A percentile compares a stretch with the other conserved stretches of the same genome.
Conservation (phyloP, 2,113 vertebrate species). For the Hippocampus comes region DNA sequence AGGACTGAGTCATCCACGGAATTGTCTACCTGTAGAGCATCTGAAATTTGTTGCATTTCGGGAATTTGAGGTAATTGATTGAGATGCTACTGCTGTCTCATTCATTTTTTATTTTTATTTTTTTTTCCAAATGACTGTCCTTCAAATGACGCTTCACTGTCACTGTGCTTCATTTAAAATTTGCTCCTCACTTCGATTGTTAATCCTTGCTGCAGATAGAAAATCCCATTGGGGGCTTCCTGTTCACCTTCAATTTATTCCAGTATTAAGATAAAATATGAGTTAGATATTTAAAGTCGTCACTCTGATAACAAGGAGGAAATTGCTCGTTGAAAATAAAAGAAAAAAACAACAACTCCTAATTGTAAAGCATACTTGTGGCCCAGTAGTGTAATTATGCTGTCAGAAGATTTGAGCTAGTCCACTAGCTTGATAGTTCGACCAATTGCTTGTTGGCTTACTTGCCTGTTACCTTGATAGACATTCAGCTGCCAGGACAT, state of each 20-base stretch:
- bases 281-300: neutral
- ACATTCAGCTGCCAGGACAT: too few species aligned
- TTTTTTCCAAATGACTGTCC: neutral
- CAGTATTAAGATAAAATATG: neutral
- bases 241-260: constrained; percentile 9
- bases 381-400: too few species aligned
- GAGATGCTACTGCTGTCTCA: neutral
- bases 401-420: too few species aligned
- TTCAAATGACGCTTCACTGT: neutral
- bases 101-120: neutral
- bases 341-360: too few species aligned
- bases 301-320: neutral
- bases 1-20: constrained; percentile 43
- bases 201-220: constrained; percentile 10
- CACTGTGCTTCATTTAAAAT: neutral
- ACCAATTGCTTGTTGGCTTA: too few species aligned
- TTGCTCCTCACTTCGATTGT: constrained; percentile 1
- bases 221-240: constrained; percentile 2
- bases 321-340: neutral
- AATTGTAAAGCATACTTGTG: too few species aligned
- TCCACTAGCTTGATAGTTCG: too few species aligned
- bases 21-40: constrained; percentile 38
- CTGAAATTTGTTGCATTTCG: constrained; percentile 21
- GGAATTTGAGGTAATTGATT: neutral
- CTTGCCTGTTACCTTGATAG: too few species aligned